Percentiles rank a stretch among this genome's conserved stretches.
Evolutionary conservation across 2,888 invertebrate genomes (phyloP).

Genomic region (Drosophila prostipennis): DNA sequence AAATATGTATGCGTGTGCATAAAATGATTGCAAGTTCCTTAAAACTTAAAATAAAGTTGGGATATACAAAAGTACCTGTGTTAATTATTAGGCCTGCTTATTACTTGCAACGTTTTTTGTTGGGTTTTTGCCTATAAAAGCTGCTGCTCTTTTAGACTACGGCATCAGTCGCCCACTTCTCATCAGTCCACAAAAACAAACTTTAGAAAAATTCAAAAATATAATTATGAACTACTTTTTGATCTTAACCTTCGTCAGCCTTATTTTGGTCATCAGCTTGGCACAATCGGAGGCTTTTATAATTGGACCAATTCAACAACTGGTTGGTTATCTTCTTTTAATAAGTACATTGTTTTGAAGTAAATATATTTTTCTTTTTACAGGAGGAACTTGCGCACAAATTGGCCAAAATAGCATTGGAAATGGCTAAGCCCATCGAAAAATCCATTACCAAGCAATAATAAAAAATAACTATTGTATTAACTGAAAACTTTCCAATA

Average conservation of each 20-base stretch:
- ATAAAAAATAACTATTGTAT: neutral
- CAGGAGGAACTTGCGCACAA: neutral
- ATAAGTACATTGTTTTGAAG: neutral
- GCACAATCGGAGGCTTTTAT: conserved; percentile 12
- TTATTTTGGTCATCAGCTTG: conserved; percentile 40
- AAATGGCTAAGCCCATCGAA: neutral
- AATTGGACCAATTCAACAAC: neutral
- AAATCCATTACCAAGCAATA: neutral
- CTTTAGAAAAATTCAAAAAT: neutral
- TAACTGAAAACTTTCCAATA: neutral
- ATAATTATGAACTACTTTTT: conserved; percentile 55
- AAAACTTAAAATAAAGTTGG: too few species aligned
- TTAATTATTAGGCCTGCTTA: too few species aligned
- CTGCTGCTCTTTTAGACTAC: too few species aligned
- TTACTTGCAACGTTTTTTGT: too few species aligned
- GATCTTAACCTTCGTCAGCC: conserved; percentile 50
- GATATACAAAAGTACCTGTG: too few species aligned
- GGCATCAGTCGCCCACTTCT: too few species aligned
- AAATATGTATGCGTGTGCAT: too few species aligned
- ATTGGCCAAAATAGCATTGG: neutral
- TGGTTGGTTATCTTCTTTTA: neutral
- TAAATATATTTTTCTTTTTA: neutral
- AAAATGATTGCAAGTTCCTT: too few species aligned
- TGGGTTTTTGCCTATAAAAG: too few species aligned
- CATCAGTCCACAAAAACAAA: too few species aligned